Conservation (phyloP, 2,888 invertebrate species). For the Meta bourneti region DNA sequence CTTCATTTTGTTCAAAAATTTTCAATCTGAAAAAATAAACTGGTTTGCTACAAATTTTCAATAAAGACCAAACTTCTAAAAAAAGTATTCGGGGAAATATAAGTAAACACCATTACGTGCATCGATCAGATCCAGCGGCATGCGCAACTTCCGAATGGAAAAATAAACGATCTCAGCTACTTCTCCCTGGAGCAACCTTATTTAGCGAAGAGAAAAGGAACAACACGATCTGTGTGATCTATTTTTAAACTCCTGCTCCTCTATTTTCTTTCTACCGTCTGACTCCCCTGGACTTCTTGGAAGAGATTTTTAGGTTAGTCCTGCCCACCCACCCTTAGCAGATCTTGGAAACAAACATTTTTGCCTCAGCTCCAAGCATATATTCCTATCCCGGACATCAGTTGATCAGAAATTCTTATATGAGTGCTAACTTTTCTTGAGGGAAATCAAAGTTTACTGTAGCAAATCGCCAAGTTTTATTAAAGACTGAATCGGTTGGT, state of each 20-base stretch:
- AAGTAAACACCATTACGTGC: not conserved
- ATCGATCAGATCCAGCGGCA: not conserved
- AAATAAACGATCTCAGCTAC: conserved; percentile 27
- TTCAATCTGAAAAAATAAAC: too few species aligned
- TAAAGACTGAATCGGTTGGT: too few species aligned
- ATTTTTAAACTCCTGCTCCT: conserved; percentile 58
- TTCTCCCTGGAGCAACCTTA: conserved; percentile 51
- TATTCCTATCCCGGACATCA: not conserved
- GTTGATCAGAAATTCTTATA: too few species aligned
- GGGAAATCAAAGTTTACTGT: too few species aligned
- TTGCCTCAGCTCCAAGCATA: not conserved
- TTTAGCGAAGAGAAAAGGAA: conserved; percentile 67
- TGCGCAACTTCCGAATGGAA: not conserved
- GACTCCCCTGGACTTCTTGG: conserved; percentile 13
- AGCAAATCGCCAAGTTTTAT: too few species aligned
- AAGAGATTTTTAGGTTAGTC: conserved; percentile 64
- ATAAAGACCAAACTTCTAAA: too few species aligned
- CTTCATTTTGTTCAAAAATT: too few species aligned
- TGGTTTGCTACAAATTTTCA: too few species aligned
- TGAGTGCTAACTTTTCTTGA: too few species aligned
- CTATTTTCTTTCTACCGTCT: conserved; percentile 46
- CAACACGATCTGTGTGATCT: conserved; percentile 40
- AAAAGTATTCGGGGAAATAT: not conserved
- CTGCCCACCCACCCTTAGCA: not conserved
- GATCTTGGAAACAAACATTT: too few species aligned